A percentile compares a stretch with the other conserved stretches of the same genome.
These are phyloP conservation scores for Neocloeon triangulifer DNA, from an alignment of 1,140 invertebrate species.

Conservation along the genomic window DNA sequence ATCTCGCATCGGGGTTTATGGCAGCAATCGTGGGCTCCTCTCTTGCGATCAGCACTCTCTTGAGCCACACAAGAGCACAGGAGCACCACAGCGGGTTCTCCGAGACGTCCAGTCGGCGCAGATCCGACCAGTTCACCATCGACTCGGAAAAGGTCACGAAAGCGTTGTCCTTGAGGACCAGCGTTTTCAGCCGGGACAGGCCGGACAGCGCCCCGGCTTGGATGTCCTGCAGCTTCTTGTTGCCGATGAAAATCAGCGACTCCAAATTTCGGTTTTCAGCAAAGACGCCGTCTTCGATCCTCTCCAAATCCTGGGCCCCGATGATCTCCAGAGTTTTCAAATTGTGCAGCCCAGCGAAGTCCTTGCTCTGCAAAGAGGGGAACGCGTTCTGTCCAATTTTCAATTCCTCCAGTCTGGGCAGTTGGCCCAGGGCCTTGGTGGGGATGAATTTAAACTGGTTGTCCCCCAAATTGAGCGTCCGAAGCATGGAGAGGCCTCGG, in stretches of 20 bases:
- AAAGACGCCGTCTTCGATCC: constrained; percentile 50
- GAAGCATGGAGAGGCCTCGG: constrained; percentile 41
- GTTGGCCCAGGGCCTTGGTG: constrained; percentile 40
- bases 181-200: constrained; percentile 46
- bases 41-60: constrained; percentile 37
- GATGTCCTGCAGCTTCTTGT: constrained; percentile 42
- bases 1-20: constrained; percentile 14
- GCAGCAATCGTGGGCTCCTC: constrained; percentile 24
- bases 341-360: constrained; percentile 52
- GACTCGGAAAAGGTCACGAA: constrained; percentile 47
- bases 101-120: constrained; percentile 49
- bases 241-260: constrained; percentile 46
- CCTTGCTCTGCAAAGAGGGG: constrained; percentile 32
- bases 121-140: constrained; percentile 50
- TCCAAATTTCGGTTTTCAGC: constrained; percentile 59
- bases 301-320: constrained; percentile 41
- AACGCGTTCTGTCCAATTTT: constrained; percentile 66
- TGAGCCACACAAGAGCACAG: constrained; percentile 56
- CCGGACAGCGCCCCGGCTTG: constrained; percentile 53
- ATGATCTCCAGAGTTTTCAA: constrained; percentile 51
- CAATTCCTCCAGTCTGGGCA: constrained; percentile 52
- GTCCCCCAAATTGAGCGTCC: constrained; percentile 50
- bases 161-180: constrained; percentile 55
- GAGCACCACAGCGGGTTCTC: constrained; percentile 67
- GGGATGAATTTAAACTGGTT: constrained; percentile 53